A percentile compares a stretch with the other conserved stretches of the same genome.
Conservation (phyloP, 2,888 invertebrate genomes). For the Seira sanloemensis region DNA sequence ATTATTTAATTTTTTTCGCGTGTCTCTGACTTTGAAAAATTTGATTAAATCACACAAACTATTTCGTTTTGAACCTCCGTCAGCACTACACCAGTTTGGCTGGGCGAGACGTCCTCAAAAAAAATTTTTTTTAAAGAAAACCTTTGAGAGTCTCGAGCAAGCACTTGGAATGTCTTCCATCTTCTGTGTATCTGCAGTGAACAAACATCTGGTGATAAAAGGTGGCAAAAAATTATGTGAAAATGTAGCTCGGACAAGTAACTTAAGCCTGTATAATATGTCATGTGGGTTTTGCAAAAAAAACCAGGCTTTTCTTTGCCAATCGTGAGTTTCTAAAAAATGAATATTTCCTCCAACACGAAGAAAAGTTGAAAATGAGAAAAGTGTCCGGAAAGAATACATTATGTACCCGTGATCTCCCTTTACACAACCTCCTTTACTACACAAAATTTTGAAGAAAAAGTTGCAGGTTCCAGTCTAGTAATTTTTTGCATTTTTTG, state of each 20-base stretch:
- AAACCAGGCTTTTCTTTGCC: too few species aligned
- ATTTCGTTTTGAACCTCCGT: background rate
- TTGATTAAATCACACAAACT: slow-evolving; percentile 47
- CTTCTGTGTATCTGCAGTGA: slow-evolving; percentile 40
- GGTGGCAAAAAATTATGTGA: slow-evolving; percentile 4
- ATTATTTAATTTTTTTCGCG: slow-evolving; percentile 17
- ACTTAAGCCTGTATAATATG: background rate
- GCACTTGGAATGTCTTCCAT: slow-evolving; percentile 41
- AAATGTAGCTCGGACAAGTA: background rate
- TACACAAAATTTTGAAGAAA: background rate
- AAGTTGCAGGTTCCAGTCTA: background rate
- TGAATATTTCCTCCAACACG: background rate
- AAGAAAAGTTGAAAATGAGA: background rate
- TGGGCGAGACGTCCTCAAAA: too few species aligned
- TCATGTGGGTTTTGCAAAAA: background rate
- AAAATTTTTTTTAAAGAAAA: background rate
- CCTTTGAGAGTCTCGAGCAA: slow-evolving; percentile 11
- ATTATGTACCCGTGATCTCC: slow-evolving; percentile 1
- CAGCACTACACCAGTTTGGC: too few species aligned
- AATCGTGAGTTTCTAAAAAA: too few species aligned
- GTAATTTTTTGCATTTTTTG: background rate
- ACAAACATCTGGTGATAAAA: slow-evolving; percentile 48
- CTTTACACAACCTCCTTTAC: background rate
- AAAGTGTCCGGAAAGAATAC: background rate
- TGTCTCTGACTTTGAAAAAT: slow-evolving; percentile 56